Evolutionary conservation across 2,888 invertebrate species (phyloP), one percentile per base, ranked within the genome.

Genomic region (Griposia aprilina): DNA sequence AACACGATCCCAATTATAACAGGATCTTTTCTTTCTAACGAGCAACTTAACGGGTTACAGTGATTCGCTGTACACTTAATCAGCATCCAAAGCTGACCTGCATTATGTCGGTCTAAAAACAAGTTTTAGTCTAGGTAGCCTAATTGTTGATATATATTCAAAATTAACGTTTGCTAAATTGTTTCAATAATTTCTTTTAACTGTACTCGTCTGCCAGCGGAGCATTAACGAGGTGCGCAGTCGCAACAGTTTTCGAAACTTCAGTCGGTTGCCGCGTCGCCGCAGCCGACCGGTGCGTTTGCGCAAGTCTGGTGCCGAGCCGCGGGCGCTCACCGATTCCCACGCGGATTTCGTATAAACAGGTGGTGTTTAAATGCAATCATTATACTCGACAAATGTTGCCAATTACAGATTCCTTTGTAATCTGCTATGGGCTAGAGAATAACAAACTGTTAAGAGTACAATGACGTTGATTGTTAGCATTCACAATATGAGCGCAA

Each of bases 301-400:
- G 93, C 94, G 95, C 94, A 96, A 96, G 89, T 65, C 60, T 83
- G 69, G 87, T 81, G 88, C 69, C 69, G 36, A 89, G 91, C 92
- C 91, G 89, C 92, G 87, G 90, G 93, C 93, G 87, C 90, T 91
- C 88, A 90, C 89, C 90, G 93, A 93, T 96, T 97, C 96, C 96
- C 96, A 97, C 96, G 96, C 96, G 94, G 95, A 96, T 96, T 96
- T 96, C 95, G 94, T 95, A 94, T 92, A 93, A 93, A 93, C 95
- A 95, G 94, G 94, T 95, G 96, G 92, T 92, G 92, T 90, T 93
- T 92, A 90, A 91, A 92, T 92, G 92, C 92, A 93, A 92, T 93
- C 92, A 93, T 91, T 93, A 91, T 88, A 90, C 86, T 87, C 87
- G 81, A 89, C 92, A 90, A 93, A 93, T 91, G 91, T 93, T 93